These are phyloP conservation scores for Oreochromis aureus DNA, from an alignment of 2,113 vertebrate genomes.

Conservation along the genomic window DNA sequence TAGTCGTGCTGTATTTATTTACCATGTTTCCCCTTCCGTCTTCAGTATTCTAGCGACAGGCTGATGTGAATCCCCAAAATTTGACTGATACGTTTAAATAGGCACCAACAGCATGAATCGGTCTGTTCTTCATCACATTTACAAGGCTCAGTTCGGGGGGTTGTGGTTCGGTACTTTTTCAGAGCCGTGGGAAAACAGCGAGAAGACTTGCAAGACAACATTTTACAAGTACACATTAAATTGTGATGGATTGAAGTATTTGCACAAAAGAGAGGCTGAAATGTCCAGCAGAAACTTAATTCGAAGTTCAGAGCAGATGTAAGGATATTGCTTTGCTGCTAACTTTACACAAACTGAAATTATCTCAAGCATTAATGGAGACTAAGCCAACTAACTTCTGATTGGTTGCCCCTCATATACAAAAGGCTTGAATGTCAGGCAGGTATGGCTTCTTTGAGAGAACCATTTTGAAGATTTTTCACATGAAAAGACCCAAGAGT, in stretches of 20 bases:
- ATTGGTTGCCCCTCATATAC: background rate
- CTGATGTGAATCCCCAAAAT: background rate
- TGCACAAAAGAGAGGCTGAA: background rate
- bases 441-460: background rate
- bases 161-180: background rate
- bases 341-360: background rate
- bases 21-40: background rate
- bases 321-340: background rate
- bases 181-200: background rate
- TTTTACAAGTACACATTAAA: background rate
- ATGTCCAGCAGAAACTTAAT: background rate
- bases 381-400: background rate
- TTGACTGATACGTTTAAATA: background rate
- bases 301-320: background rate
- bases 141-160: background rate
- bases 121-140: background rate
- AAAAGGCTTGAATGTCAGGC: background rate
- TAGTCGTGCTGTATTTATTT: background rate
- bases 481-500: rapidly evolving
- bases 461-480: background rate
- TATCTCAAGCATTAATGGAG: background rate
- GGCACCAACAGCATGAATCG: background rate
- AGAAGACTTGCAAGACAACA: background rate
- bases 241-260: background rate
- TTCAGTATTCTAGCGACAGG: background rate